Evolutionary conservation across 2,888 invertebrate genomes (phyloP).

Genomic region (Iselma pallidipennis): DNA sequence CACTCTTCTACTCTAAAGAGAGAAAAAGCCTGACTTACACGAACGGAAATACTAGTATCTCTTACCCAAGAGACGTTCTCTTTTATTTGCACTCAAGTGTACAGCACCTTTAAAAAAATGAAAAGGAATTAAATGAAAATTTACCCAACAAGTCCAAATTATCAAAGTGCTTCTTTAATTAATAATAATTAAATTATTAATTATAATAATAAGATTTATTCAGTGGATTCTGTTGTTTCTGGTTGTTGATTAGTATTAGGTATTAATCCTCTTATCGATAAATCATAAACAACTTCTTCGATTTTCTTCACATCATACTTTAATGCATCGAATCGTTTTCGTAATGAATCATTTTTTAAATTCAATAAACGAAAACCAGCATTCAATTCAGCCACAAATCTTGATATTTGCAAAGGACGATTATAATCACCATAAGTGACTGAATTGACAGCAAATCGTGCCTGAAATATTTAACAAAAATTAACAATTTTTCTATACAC

Average conservation of each 20-base stretch:
- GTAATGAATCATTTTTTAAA: conserved; percentile 84
- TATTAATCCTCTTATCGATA: conserved; percentile 78
- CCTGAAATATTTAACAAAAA: conserved; percentile 55
- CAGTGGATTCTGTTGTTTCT: background rate
- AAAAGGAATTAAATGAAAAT: no score
- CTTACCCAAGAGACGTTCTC: no score
- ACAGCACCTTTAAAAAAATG: no score
- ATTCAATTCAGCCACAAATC: conserved; percentile 85
- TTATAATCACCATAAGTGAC: conserved; percentile 84
- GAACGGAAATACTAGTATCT: no score
- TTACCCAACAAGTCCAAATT: no score
- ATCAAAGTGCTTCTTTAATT: background rate
- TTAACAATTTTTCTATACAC: conserved; percentile 13
- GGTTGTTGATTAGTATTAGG: conserved; percentile 39
- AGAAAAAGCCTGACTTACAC: no score
- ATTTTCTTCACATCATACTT: conserved; percentile 94
- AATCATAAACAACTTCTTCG: conserved; percentile 88
- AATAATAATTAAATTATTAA: background rate
- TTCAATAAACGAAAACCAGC: conserved; percentile 88
- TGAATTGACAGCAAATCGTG: conserved; percentile 81
- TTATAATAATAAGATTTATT: no score
- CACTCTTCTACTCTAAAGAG: no score
- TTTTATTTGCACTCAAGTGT: no score
- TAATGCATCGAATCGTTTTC: conserved; percentile 84
- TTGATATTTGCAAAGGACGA: conserved; percentile 78